Evolutionary conservation across 2,113 vertebrate species (phyloP), one percentile per base, ranked within the genome.

Genomic region (Sphaerodactylus townsendi): DNA sequence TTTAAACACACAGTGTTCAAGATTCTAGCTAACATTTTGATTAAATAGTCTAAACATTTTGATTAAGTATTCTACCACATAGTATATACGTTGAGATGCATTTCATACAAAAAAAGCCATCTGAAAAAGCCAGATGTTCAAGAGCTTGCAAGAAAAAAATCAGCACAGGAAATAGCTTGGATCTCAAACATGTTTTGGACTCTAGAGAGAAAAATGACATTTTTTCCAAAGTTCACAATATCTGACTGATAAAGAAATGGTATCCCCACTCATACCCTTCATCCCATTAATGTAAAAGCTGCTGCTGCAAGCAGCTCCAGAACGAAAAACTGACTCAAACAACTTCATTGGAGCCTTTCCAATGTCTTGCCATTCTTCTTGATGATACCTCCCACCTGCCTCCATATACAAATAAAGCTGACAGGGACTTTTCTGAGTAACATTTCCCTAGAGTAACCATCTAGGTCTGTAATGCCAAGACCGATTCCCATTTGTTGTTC

Each of bases 1-100:
- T 64, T 44, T 41, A 44, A 4, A 39, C 13, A 17, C 8, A 65
- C 59, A n/a, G 10, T 17, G n/a, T 17, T 65, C 59, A 79, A 30
- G 59, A n/a, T 11, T 66, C 30, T 65, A 46, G 17, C 3, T 46
- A 66, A 66, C 11, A 90, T 23, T 25, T 80, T 85, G 75, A 85
- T 92, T 90, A 91, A 90, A 64, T 6, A 69, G 82, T n/a, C n/a
- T n/a, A n/a, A 66, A 66, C 11, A 90, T 23, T 25, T 80, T 85
- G 75, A 85, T 92, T 90, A 91, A 90, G 59, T 6, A 69, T 80
- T n/a, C 3, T 5, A 44, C 72, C 4, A 80, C 25, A 8, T 37
- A 59, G 85, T 33, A 71, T 2, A 81, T 13, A 23, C 0, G 0
- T 10, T 9, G 37, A 35, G 85, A 85, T 74, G 5, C 1, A 79